Evolutionary conservation across 2,888 invertebrate species (phyloP).

Genomic region (Tetragonula carbonaria): DNA sequence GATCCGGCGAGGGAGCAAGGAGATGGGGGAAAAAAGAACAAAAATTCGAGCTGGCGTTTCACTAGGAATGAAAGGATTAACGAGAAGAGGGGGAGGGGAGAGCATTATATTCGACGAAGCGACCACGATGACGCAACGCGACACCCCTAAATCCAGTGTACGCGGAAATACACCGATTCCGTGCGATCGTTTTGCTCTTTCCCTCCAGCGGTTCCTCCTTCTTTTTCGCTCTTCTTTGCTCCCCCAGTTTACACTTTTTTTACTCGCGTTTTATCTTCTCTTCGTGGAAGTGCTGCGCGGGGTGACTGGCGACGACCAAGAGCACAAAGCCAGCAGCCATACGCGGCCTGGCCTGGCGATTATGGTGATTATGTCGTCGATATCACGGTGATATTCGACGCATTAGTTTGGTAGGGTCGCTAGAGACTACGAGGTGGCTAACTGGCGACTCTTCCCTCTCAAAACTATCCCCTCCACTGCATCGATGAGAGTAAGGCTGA

Average conservation of each 20-base stretch:
- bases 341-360: not conserved
- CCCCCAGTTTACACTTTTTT: not conserved
- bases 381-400: not conserved
- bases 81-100: slow-evolving; percentile 1
- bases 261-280: not conserved
- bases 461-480: too few relatives aligned
- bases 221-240: too few relatives aligned
- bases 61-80: slow-evolving; percentile 51
- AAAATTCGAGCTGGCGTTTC: slow-evolving; percentile 31
- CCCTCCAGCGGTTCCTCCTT: not conserved
- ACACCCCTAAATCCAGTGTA: slow-evolving; percentile 27
- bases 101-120: slow-evolving; percentile 48
- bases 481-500: too few relatives aligned
- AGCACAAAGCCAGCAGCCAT: slow-evolving; percentile 20
- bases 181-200: slow-evolving; percentile 18
- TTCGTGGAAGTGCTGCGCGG: not conserved
- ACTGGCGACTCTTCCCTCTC: too few relatives aligned
- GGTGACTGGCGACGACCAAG: slow-evolving; percentile 1
- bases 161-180: slow-evolving; percentile 38
- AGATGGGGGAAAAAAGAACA: not conserved
- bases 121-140: not conserved
- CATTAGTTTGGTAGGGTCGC: too few relatives aligned
- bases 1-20: not conserved
- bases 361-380: not conserved
- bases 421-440: too few relatives aligned